Evolutionary conservation across 2,888 invertebrate species (phyloP).

Genomic region (Drosophila tanythrix): DNA sequence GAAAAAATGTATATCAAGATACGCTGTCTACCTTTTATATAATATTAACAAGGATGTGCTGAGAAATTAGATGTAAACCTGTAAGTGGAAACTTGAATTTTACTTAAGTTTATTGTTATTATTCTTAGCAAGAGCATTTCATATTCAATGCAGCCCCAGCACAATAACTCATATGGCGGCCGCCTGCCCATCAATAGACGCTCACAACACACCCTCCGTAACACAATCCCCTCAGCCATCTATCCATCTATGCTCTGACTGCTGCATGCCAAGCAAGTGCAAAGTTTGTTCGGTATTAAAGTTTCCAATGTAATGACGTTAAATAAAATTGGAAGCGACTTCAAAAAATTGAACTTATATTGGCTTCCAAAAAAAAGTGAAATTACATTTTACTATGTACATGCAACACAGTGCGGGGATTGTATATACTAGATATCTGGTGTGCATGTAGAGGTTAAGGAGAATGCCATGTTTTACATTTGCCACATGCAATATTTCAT

Average conservation of each 20-base stretch:
- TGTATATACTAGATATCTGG: slow-evolving; percentile 5
- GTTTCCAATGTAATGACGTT: slow-evolving; percentile 78
- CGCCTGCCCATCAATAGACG: slow-evolving; percentile 61
- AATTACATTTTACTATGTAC: slow-evolving; percentile 55
- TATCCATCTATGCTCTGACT: background rate
- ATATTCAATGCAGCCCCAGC: slow-evolving; percentile 15
- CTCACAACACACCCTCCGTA: slow-evolving; percentile 14
- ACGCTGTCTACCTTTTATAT: background rate
- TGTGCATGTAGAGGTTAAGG: slow-evolving; percentile 24
- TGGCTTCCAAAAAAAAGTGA: slow-evolving; percentile 69
- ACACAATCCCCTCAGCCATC: background rate
- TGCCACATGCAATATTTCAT: slow-evolving; percentile 61
- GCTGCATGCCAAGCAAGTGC: slow-evolving; percentile 38
- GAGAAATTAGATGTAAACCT: background rate
- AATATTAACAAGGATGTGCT: background rate
- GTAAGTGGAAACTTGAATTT: background rate
- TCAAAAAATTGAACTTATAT: slow-evolving; percentile 77
- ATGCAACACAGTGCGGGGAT: slow-evolving; percentile 3
- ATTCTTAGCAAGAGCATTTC: slow-evolving; percentile 31
- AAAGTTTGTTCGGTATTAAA: slow-evolving; percentile 70
- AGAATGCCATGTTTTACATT: slow-evolving; percentile 57
- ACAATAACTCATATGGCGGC: slow-evolving; percentile 57
- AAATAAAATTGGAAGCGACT: slow-evolving; percentile 78
- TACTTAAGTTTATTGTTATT: slow-evolving; percentile 3
- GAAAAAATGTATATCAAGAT: background rate